Evolutionary conservation across 1,140 invertebrate species (phyloP), one percentile per base, ranked within the genome.

Genomic region (Mercenaria mercenaria): DNA sequence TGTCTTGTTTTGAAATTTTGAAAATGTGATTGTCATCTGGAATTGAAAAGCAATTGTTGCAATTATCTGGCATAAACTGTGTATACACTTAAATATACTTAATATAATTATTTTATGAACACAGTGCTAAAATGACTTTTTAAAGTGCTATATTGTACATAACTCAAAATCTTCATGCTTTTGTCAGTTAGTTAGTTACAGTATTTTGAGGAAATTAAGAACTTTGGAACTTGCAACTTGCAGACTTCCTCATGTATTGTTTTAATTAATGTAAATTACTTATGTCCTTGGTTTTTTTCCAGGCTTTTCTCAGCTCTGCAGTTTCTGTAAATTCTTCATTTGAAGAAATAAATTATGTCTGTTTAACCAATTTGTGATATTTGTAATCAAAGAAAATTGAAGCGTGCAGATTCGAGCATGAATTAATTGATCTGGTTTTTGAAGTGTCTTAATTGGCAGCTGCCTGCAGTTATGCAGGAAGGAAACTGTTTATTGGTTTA

Each of bases 381-480:
- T 20, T 72, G 11, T 23, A 39, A 39, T 39, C 32, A 72, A 72
- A 72, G 26, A 39, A 26, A 18, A 39, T 72, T 72, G 37, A 72
- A 72, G 34, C 39, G 1, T 39, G 61, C 6, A 39, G 34, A 39
- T 29, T 41, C 1, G 18, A 72, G 67, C 67, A 20, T 32, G 67
- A 72, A 72, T 72, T 72, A 72, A 72, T 41, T 39, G 67, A 72
- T 72, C 26, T 72, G 11, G 23, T 67, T 20, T 72, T 39, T 72
- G 67, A 72, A 72, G 67, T 72, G 29, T 10, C 61, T 39, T 72
- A 37, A 72, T 72, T 72, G 29, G 18, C 32, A 72, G 34, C 67
- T 72, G 67, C 18, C 18, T 37, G 15, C 34, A 41, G 34, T 72
- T 23, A 8, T 29, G 34, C 15, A 29, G 37, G 18, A 2, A 72